Conservation (phyloP, 2,113 vertebrate genomes). For the Sclerurus mexicanus region DNA sequence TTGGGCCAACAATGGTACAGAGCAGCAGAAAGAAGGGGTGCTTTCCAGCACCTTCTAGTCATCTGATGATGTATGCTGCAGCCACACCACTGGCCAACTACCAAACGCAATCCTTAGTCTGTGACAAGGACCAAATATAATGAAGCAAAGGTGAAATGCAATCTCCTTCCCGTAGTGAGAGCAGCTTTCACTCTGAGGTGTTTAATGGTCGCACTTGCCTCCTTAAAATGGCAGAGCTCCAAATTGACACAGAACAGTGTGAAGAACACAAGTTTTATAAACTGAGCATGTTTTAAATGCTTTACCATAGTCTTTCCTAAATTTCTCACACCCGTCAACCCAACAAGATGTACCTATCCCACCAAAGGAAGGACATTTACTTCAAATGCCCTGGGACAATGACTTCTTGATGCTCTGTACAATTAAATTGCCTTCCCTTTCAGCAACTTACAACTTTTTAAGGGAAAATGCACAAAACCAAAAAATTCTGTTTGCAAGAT, state of each 20-base stretch:
- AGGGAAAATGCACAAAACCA: background rate
- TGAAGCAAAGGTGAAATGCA: background rate
- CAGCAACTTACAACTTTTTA: background rate
- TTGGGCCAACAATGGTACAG: background rate
- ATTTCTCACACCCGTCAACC: background rate
- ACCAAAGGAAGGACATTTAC: background rate
- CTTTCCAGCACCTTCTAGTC: background rate
- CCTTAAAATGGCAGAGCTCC: background rate
- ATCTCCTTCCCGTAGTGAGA: background rate
- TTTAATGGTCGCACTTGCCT: background rate
- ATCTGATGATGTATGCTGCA: background rate
- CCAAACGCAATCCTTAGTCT: background rate
- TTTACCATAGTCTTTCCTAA: background rate
- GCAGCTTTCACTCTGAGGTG: background rate
- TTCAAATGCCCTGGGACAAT: background rate
- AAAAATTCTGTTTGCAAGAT: background rate
- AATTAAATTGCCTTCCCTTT: background rate
- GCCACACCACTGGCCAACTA: background rate
- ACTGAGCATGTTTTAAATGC: accelerated
- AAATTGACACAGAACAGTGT: background rate
- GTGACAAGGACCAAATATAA: background rate
- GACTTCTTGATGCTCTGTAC: background rate
- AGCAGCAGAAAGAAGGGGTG: background rate
- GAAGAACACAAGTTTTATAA: background rate
- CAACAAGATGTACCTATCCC: background rate